phyloP scores from a whole-genome alignment of 2,888 invertebrate genomes.

The Eudasyphora cyanicolor region DNA sequence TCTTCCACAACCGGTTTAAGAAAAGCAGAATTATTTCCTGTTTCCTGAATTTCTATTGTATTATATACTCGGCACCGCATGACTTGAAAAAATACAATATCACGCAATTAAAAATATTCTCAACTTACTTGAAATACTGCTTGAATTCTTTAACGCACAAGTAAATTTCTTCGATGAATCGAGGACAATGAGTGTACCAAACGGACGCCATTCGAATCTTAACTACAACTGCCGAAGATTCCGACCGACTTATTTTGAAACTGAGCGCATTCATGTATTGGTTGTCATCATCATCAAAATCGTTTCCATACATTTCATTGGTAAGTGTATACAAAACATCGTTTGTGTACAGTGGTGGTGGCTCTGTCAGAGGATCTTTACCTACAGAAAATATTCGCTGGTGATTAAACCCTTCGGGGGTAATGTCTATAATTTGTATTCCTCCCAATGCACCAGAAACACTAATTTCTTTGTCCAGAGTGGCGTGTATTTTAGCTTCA shows the following conservation, averaged over 20 bases:
- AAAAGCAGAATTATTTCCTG: too few species aligned
- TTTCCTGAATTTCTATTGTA: too few species aligned
- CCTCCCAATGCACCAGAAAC: slow-evolving; percentile 95
- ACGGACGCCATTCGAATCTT: slow-evolving; percentile 89
- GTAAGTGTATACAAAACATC: slow-evolving; percentile 75
- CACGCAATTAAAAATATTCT: too few species aligned
- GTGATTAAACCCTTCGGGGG: slow-evolving; percentile 90
- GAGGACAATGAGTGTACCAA: slow-evolving; percentile 95
- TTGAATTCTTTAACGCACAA: slow-evolving; percentile 95
- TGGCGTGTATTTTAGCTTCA: slow-evolving; percentile 93
- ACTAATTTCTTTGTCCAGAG: slow-evolving; percentile 82
- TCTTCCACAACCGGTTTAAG: too few species aligned
- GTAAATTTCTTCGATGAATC: slow-evolving; percentile 90
- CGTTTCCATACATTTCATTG: slow-evolving; percentile 79
- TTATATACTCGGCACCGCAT: too few species aligned
- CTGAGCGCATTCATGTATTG: slow-evolving; percentile 79
- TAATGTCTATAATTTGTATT: slow-evolving; percentile 93
- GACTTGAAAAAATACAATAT: too few species aligned
- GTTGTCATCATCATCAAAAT: slow-evolving; percentile 67
- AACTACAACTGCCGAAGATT: slow-evolving; percentile 74
- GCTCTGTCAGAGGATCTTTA: slow-evolving; percentile 85
- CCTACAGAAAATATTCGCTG: slow-evolving; percentile 93
- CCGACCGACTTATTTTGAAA: slow-evolving; percentile 77
- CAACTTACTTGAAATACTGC: slow-evolving; percentile 84
- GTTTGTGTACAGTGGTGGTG: slow-evolving; percentile 75